Evolutionary conservation across 2,888 invertebrate species (phyloP).

Genomic region (Horisme vitalbata): DNA sequence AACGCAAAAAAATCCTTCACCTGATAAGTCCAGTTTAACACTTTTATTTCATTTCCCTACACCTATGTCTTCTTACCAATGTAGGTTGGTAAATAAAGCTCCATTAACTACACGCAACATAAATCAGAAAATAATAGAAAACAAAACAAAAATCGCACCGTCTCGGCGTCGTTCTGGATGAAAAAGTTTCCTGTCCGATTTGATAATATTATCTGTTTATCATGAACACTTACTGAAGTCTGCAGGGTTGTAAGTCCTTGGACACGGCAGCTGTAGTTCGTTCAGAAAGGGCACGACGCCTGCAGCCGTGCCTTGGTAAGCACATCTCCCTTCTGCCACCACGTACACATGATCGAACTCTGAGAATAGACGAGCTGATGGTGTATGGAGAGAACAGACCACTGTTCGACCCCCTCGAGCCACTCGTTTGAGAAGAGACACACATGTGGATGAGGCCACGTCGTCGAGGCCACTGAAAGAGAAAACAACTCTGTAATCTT

Average conservation of each 20-base stretch:
- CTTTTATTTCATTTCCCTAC: no score
- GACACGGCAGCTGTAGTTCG: conserved; percentile 91
- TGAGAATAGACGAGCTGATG: conserved; percentile 95
- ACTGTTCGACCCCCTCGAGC: conserved; percentile 95
- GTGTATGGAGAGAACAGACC: conserved; percentile 97
- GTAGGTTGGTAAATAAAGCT: no score
- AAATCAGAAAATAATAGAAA: no score
- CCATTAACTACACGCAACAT: no score
- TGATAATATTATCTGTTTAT: no score
- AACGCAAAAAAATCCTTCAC: no score
- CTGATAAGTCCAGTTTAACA: no score
- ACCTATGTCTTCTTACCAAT: no score
- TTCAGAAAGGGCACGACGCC: conserved; percentile 92
- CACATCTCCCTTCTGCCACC: conserved; percentile 93
- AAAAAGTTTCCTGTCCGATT: no score
- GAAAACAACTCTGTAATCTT: background rate
- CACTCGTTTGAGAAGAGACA: conserved; percentile 91
- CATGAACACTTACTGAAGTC: conserved; percentile 95
- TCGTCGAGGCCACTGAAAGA: conserved; percentile 93
- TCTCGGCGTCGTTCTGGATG: no score
- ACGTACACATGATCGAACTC: conserved; percentile 96
- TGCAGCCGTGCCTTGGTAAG: conserved; percentile 91
- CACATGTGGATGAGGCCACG: conserved; percentile 93
- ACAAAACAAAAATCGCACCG: no score
- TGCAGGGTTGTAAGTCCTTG: conserved; percentile 96